Percentiles rank a stretch among this genome's conserved stretches.
Evolutionary conservation across 1,140 invertebrate species (phyloP).

Genomic region (Sinonovacula constricta): DNA sequence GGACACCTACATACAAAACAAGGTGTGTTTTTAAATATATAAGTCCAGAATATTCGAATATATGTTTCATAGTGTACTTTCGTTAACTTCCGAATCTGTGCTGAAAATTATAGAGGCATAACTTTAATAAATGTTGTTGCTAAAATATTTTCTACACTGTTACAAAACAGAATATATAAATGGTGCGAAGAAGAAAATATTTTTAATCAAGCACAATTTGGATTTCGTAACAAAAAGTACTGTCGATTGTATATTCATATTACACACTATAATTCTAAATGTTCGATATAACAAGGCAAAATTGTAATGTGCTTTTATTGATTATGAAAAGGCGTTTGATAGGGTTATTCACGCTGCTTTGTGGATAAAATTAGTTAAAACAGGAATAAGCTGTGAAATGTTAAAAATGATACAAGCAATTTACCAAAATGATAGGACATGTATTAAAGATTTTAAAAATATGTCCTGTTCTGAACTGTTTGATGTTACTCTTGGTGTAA

Average conservation of each 20-base stretch:
- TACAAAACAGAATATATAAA: conserved; percentile 25
- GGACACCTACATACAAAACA: no score
- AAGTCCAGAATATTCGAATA: no score
- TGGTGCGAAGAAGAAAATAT: conserved; percentile 16
- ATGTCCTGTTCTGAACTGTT: not conserved
- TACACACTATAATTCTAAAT: conserved; percentile 16
- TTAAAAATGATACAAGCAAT: conserved; percentile 9
- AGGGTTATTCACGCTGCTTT: conserved; percentile 6
- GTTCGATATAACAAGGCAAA: not conserved
- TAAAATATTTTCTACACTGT: conserved; percentile 7
- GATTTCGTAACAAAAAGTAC: conserved; percentile 1
- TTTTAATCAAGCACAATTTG: conserved; percentile 13
- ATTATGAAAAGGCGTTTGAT: conserved; percentile 24
- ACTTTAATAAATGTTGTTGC: no score
- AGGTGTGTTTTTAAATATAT: no score
- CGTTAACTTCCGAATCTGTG: no score
- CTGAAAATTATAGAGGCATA: conserved; percentile 8
- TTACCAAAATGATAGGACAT: conserved; percentile 15
- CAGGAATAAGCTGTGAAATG: conserved; percentile 12
- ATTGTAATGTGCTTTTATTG: conserved; percentile 6
- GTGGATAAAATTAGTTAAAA: conserved; percentile 6
- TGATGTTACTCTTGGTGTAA: conserved; percentile 24
- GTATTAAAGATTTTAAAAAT: not conserved
- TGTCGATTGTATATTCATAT: conserved; percentile 11
- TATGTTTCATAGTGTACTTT: no score